phyloP scores from a whole-genome alignment of 1,140 invertebrate genomes.

The Bilobella aurantiaca region DNA sequence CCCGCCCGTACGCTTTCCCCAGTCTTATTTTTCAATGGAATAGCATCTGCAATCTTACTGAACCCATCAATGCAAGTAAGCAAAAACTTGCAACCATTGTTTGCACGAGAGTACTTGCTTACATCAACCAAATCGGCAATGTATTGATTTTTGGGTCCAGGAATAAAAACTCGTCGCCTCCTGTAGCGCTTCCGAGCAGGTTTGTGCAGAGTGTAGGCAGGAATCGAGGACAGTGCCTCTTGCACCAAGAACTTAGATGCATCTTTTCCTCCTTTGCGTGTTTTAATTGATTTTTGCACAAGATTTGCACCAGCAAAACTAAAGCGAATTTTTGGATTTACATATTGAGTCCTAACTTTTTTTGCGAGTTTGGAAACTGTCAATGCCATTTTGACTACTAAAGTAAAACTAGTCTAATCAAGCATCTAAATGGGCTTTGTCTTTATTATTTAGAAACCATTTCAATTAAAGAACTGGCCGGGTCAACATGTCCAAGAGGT shows the following conservation, averaged over 20 bases:
- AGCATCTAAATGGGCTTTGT: too few species aligned
- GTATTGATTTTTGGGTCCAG: not conserved
- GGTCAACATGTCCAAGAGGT: too few species aligned
- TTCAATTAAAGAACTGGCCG: too few species aligned
- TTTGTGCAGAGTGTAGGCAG: not conserved
- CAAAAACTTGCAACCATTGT: not conserved
- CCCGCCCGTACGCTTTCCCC: not conserved
- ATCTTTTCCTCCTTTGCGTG: not conserved
- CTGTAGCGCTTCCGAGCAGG: not conserved
- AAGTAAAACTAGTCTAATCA: too few species aligned
- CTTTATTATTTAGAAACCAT: too few species aligned
- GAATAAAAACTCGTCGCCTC: not conserved
- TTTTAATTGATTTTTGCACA: too few species aligned
- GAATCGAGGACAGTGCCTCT: not conserved
- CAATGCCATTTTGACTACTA: too few species aligned
- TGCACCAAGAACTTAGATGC: too few species aligned
- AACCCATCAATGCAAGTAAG: not conserved
- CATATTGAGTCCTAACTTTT: too few species aligned
- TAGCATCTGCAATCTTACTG: not conserved
- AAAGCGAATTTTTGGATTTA: too few species aligned
- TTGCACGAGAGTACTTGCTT: not conserved
- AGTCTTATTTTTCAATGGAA: constrained; percentile 1
- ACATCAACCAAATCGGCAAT: constrained; percentile 4
- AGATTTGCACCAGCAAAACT: not conserved
- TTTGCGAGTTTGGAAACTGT: too few species aligned